phyloP scores from a whole-genome alignment of 2,113 vertebrate genomes.

The Malurus elegans region DNA sequence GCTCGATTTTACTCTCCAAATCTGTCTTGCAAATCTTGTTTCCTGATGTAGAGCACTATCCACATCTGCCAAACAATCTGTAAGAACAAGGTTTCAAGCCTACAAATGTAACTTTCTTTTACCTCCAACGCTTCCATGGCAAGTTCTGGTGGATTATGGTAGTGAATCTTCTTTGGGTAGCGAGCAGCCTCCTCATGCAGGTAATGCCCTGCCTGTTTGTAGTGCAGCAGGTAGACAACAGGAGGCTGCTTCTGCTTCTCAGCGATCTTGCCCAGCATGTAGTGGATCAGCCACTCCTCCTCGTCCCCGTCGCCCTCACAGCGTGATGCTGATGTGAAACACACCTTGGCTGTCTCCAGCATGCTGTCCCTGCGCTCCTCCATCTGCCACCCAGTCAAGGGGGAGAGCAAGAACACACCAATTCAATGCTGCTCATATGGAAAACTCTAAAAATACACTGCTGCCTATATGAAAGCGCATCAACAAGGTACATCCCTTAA shows the following conservation, averaged over 20 bases:
- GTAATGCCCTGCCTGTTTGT: slow-evolving; percentile 90
- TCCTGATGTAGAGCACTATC: neutral
- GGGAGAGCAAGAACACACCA: neutral
- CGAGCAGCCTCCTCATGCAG: slow-evolving; percentile 95
- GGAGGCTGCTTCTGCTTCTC: slow-evolving; percentile 90
- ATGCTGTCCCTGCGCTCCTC: slow-evolving; percentile 88
- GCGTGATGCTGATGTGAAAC: slow-evolving; percentile 87
- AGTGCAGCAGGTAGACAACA: slow-evolving; percentile 85
- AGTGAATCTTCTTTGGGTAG: slow-evolving; percentile 97
- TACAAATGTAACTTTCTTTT: neutral
- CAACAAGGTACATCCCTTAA: neutral
- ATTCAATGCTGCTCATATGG: neutral
- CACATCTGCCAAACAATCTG: neutral
- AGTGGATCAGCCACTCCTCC: slow-evolving; percentile 98
- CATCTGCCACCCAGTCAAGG: slow-evolving; percentile 76
- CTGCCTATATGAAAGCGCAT: neutral
- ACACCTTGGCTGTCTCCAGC: slow-evolving; percentile 88
- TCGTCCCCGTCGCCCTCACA: slow-evolving; percentile 93
- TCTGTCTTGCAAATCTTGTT: neutral
- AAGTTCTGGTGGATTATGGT: slow-evolving; percentile 96
- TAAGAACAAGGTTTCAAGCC: neutral
- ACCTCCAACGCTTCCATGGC: slow-evolving; percentile 98
- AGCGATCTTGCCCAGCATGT: slow-evolving; percentile 98
- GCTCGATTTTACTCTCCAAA: neutral
- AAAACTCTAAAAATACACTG: neutral